phyloP scores from a whole-genome alignment of 2,797 vertebrate genomes.

The Eulemur rubriventer region DNA sequence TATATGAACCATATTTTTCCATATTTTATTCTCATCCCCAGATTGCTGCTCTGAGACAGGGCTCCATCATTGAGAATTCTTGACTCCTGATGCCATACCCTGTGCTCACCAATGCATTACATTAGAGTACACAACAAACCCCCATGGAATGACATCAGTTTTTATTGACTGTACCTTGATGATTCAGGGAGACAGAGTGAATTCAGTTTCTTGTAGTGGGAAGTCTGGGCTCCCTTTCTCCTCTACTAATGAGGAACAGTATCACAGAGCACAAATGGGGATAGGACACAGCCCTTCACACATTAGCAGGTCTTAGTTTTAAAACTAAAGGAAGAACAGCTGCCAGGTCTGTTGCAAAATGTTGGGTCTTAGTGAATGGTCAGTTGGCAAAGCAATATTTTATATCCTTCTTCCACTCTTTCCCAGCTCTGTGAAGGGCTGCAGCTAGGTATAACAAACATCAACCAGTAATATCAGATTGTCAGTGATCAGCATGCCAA shows the following conservation, averaged over 20 bases:
- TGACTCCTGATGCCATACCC: neutral
- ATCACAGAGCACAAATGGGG: neutral
- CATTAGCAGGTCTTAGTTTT: neutral
- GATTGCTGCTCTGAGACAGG: neutral
- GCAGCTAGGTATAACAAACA: neutral
- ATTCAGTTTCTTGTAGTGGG: neutral
- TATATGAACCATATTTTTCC: neutral
- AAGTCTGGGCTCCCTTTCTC: neutral
- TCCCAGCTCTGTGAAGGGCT: neutral
- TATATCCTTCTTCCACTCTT: neutral
- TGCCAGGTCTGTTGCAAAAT: neutral
- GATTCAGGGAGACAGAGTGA: constrained; percentile 1
- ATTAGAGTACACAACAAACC: neutral
- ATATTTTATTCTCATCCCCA: neutral
- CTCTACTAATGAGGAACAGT: neutral
- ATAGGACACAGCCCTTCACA: neutral
- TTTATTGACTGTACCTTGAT: neutral
- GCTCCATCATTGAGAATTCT: neutral
- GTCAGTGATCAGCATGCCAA: constrained; percentile 64
- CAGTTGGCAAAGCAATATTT: neutral
- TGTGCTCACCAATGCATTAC: neutral
- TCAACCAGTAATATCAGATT: constrained; percentile 22
- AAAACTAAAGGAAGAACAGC: neutral
- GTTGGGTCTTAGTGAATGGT: neutral
- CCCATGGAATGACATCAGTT: neutral